Evolutionary conservation across 2,113 vertebrate species (phyloP), one percentile per base, ranked within the genome.

Genomic region (Thunnus maccoyii): DNA sequence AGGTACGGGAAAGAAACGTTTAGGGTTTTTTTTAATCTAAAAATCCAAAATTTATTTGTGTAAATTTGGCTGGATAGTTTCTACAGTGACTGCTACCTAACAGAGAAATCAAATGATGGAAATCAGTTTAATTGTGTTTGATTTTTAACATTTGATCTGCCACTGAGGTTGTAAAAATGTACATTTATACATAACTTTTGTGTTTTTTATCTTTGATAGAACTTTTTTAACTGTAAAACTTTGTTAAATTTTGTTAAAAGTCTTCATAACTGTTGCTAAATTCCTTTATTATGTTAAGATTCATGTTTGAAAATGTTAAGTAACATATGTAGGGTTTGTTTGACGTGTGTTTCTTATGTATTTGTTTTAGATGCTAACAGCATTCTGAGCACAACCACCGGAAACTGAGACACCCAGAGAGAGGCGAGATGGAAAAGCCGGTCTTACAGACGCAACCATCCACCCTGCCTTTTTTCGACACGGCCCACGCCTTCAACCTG

Each of bases 401-500:
- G 27, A 76, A 14, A 71, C 22, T 14, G 48, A 86, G 46, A 80
- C 51, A n/a, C 18, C 16, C 36, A 78, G 58, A 57, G 25, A 51
- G 68, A 41, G 36, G 55, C 64, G 76, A 57, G 25, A 95, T 94
- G 95, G 95, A 96, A 79, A 95, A 95, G 73, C 94, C 95, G 6
- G 88, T 76, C 1, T 25, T 96, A 30, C 94, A 95, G 91, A 95
- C 92, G 0, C 95, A 96, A 68, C 80, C 92, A 1, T 96, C 95
- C 85, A 94, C 96, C 54, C 91, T 97, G 78, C 96, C 96, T 0
- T 97, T 97, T 78, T 97, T 96, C 15, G 98, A 98, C 77, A 95
- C 96, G 0, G 95, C 97, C 0, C 97, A 99, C 2, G 98, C 97
- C 17, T 94, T 97, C 87, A 97, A 97, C 67, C 93, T 99, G 75